Evolutionary conservation across 92 coral and sea anemone genomes (phyloP).

Genomic region (Palythoa grandis): DNA sequence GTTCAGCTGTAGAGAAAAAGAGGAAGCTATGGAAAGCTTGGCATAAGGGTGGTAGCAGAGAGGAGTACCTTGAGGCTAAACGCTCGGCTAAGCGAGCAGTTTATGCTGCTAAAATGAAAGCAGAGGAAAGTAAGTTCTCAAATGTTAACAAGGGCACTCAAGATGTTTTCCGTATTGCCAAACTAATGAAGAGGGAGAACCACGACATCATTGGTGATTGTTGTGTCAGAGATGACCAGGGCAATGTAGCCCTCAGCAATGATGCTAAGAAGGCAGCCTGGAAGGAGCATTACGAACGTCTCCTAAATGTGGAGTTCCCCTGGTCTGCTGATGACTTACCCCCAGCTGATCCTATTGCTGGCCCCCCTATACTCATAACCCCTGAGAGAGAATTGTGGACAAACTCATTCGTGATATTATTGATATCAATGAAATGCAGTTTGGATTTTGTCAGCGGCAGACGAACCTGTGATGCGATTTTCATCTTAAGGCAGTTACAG

Average conservation of each 20-base stretch:
- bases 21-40: slow-evolving; percentile 34
- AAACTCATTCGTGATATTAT: neutral
- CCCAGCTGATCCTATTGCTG: slow-evolving; percentile 41
- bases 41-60: slow-evolving; percentile 44
- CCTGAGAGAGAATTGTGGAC: slow-evolving; percentile 2
- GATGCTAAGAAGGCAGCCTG: slow-evolving; percentile 43
- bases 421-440: neutral
- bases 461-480: neutral
- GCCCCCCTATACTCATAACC: slow-evolving; percentile 43
- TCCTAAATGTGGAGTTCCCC: slow-evolving; percentile 50
- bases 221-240: slow-evolving; percentile 40
- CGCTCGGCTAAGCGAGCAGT: slow-evolving; percentile 43
- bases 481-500: neutral
- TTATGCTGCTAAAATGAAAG: slow-evolving; percentile 30
- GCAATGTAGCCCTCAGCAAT: slow-evolving; percentile 18
- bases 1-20: slow-evolving; percentile 32
- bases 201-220: slow-evolving; percentile 35
- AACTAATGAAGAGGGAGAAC: slow-evolving; percentile 34
- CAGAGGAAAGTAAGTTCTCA: slow-evolving; percentile 33
- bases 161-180: slow-evolving; percentile 39
- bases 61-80: slow-evolving; percentile 42
- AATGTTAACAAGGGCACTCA: neutral
- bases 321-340: slow-evolving; percentile 47
- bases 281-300: slow-evolving; percentile 46
- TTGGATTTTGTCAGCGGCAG: neutral